These are phyloP conservation scores for Petrocephalus schoutedeni DNA, from an alignment of 2,797 vertebrate genomes.

Conservation along the genomic window DNA sequence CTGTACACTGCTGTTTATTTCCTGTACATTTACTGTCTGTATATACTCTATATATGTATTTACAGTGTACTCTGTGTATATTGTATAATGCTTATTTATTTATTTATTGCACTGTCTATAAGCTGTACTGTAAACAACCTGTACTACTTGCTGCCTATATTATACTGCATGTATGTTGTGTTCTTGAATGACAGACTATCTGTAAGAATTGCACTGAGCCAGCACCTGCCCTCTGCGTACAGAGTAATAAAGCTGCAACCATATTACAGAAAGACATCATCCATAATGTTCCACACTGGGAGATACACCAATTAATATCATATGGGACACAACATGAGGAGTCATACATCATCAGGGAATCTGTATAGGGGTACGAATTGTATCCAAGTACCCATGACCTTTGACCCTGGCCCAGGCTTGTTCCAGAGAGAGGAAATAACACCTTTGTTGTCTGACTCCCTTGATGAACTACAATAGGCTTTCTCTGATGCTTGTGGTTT, in stretches of 20 bases:
- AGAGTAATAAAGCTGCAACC: not conserved
- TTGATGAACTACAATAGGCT: not conserved
- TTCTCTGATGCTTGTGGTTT: not conserved
- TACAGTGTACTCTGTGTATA: not conserved
- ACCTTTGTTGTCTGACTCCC: not conserved
- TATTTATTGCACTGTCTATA: slow-evolving; percentile 2
- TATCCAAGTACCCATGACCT: not conserved
- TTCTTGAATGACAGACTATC: not conserved
- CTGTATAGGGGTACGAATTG: not conserved
- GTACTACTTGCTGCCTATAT: not conserved
- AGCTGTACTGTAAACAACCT: not conserved
- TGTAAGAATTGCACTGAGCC: not conserved
- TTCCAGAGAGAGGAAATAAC: not conserved
- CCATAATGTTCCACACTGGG: not conserved
- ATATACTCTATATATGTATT: not conserved
- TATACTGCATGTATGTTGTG: not conserved
- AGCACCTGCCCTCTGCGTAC: not conserved
- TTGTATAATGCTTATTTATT: not conserved
- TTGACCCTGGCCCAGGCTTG: not conserved
- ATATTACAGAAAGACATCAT: not conserved
- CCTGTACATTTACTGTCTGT: not conserved
- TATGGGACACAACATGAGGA: not conserved
- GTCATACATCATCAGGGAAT: not conserved
- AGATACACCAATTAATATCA: not conserved
- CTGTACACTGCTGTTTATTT: not conserved